A percentile compares a stretch with the other conserved stretches of the same genome.
Conservation (phyloP, 1,140 invertebrate genomes). For the Thaumetopoea pityocampa region DNA sequence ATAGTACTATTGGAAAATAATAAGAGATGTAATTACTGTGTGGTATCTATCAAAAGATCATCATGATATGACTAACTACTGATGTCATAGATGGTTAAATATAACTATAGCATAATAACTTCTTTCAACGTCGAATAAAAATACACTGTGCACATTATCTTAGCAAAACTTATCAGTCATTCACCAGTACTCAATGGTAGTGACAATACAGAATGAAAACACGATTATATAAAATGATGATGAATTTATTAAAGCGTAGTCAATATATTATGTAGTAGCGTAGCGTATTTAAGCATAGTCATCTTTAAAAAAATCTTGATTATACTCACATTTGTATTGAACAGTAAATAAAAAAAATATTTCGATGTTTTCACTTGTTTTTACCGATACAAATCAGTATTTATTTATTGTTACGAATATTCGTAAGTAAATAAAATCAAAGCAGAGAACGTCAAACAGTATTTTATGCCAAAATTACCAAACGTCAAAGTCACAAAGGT, state of each 20-base stretch:
- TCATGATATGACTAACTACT: conserved; percentile 38
- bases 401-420: conserved; percentile 21
- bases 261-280: not conserved
- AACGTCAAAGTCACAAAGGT: conserved; percentile 13
- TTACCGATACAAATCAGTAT: conserved; percentile 5
- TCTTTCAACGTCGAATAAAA: conserved; percentile 2
- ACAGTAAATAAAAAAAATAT: not conserved
- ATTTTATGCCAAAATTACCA: too few species aligned
- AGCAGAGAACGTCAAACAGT: conserved; percentile 11
- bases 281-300: conserved; percentile 7
- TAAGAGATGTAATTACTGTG: conserved; percentile 6
- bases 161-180: too few species aligned
- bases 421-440: conserved; percentile 23
- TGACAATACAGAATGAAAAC: too few species aligned
- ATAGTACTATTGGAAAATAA: not conserved
- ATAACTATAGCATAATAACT: conserved; percentile 4
- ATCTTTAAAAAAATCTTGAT: not conserved
- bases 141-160: conserved; percentile 4
- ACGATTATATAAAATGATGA: not conserved
- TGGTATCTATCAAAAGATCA: conserved; percentile 3
- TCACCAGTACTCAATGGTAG: too few species aligned
- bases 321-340: not conserved
- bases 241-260: conserved; percentile 11
- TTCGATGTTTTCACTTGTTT: not conserved
- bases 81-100: conserved; percentile 37